Percentiles rank a stretch among this genome's conserved stretches.
phyloP scores from a whole-genome alignment of 2,888 invertebrate genomes.

The Nesidiocoris tenuis region DNA sequence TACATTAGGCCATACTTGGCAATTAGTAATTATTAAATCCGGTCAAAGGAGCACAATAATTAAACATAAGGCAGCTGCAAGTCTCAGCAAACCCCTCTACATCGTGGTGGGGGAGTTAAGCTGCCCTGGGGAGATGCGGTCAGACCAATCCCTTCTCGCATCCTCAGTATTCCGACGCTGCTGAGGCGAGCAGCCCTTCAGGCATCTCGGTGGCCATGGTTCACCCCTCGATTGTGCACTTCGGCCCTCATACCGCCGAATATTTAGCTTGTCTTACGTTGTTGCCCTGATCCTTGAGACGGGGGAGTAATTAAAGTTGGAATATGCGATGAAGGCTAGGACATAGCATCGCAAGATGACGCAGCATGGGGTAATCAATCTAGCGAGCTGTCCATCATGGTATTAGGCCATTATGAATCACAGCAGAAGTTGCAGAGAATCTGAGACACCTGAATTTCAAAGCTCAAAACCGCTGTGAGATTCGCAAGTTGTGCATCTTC shows the following conservation, averaged over 20 bases:
- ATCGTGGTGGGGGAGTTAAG: slow-evolving; percentile 19
- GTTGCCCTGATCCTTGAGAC: not conserved
- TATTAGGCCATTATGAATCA: no score
- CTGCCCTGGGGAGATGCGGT: slow-evolving; percentile 29
- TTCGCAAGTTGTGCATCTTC: no score
- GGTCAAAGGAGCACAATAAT: slow-evolving; percentile 49
- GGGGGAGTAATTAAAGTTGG: slow-evolving; percentile 33
- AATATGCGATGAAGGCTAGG: slow-evolving; percentile 16
- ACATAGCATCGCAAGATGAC: no score
- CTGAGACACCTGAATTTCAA: no score
- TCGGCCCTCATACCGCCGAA: slow-evolving; percentile 15
- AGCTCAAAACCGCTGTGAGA: no score
- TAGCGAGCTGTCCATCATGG: no score
- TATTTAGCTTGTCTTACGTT: slow-evolving; percentile 34
- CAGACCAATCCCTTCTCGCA: slow-evolving; percentile 16
- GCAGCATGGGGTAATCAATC: no score
- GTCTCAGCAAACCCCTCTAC: not conserved
- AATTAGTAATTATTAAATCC: slow-evolving; percentile 49
- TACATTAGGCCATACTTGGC: slow-evolving; percentile 26
- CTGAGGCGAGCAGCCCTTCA: not conserved
- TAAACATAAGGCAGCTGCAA: slow-evolving; percentile 40
- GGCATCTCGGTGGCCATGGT: not conserved
- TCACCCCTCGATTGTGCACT: slow-evolving; percentile 3
- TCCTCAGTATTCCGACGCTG: slow-evolving; percentile 14
- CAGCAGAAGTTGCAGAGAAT: no score